A percentile compares a stretch with the other conserved stretches of the same genome.
Conservation (phyloP, 2,113 vertebrate genomes). For the Camarhynchus parvulus region DNA sequence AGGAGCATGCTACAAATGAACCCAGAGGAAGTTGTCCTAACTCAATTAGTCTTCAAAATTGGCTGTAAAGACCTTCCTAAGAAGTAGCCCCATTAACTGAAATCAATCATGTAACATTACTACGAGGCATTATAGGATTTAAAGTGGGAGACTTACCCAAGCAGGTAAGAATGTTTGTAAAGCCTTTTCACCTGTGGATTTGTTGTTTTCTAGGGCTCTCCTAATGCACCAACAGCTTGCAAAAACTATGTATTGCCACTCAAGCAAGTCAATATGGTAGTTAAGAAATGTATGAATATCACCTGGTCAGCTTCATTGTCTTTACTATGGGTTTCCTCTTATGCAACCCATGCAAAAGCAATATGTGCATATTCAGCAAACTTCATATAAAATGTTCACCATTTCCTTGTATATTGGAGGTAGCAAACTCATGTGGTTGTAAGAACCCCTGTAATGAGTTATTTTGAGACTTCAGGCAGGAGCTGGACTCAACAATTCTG, state of each 20-base stretch:
- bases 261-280: background rate
- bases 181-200: background rate
- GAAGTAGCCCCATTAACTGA: background rate
- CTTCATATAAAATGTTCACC: background rate
- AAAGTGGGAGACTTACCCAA: background rate
- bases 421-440: background rate
- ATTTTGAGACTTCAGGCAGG: background rate
- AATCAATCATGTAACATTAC: background rate
- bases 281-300: background rate
- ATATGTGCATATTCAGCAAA: background rate
- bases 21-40: background rate
- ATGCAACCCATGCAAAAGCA: background rate
- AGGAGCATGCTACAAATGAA: background rate
- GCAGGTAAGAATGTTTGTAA: background rate
- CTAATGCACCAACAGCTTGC: background rate
- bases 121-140: background rate
- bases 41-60: background rate
- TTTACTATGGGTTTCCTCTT: background rate
- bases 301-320: background rate
- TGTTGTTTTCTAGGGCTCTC: background rate
- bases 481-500: background rate
- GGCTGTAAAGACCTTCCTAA: background rate
- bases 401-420: background rate
- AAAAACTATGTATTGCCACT: background rate
- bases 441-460: background rate